A percentile compares a stretch with the other conserved stretches of the same genome.
These are phyloP conservation scores for Syngnathus scovelli DNA, from an alignment of 2,113 vertebrate species.

Conservation along the genomic window DNA sequence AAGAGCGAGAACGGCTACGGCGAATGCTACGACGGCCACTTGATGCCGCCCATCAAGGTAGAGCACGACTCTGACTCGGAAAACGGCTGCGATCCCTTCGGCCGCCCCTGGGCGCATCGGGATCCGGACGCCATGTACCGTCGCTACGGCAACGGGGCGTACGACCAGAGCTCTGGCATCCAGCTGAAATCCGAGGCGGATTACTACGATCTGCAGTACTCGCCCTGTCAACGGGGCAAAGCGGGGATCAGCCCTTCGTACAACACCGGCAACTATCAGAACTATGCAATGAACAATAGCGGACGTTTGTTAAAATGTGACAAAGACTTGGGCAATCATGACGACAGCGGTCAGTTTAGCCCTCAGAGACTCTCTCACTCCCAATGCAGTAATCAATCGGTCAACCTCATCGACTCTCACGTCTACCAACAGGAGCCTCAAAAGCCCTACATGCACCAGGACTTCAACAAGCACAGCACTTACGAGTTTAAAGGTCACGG, in stretches of 20 bases:
- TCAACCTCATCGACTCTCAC: conserved; percentile 66
- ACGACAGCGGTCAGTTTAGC: conserved; percentile 56
- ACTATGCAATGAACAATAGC: conserved; percentile 50
- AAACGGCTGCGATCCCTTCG: conserved; percentile 69
- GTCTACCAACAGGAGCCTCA: conserved; percentile 67
- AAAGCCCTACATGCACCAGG: conserved; percentile 67
- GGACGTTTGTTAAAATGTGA: conserved; percentile 67
- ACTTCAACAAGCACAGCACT: conserved; percentile 64
- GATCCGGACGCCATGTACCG: conserved; percentile 57
- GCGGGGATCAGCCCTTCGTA: conserved; percentile 64
- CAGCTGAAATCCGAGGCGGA: conserved; percentile 82
- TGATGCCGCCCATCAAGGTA: conserved; percentile 80
- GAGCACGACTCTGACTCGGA: conserved; percentile 85
- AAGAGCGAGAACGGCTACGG: conserved; percentile 71
- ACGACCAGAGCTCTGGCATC: conserved; percentile 59
- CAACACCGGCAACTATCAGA: conserved; percentile 70
- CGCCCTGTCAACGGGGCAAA: conserved; percentile 75
- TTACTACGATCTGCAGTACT: conserved; percentile 66
- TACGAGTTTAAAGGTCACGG: conserved; percentile 77
- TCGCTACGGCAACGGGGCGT: conserved; percentile 58
- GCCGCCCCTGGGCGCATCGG: conserved; percentile 71
- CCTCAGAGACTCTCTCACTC: conserved; percentile 68
- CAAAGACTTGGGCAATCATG: conserved; percentile 63
- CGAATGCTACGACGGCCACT: conserved; percentile 60
- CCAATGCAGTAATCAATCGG: conserved; percentile 54